Conservation (phyloP, 2,888 invertebrate genomes). For the Drosophila ezoana region DNA sequence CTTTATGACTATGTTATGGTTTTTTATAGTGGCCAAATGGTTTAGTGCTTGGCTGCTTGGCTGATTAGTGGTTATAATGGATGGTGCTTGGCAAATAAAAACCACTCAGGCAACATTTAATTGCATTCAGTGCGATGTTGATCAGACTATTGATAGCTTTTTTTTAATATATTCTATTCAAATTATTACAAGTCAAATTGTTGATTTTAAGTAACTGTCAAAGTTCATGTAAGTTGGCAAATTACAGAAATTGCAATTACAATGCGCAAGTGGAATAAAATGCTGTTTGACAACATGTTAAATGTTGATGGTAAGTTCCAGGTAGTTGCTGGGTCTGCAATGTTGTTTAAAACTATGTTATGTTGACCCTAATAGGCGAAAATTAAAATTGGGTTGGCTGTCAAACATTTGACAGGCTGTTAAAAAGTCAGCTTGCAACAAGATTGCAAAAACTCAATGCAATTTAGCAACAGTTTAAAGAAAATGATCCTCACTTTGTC, state of each 20-base stretch:
- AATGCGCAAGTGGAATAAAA: neutral
- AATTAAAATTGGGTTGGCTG: neutral
- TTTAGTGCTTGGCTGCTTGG: constrained; percentile 19
- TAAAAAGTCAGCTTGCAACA: no score
- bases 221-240: neutral
- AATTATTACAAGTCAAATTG: neutral
- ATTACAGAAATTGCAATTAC: neutral
- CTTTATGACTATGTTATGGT: constrained; percentile 22
- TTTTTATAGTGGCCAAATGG: constrained; percentile 28
- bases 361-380: neutral
- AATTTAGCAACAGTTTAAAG: neutral
- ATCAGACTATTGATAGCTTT: neutral
- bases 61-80: constrained; percentile 27
- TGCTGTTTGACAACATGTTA: neutral
- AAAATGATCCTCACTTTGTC: neutral
- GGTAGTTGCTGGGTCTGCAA: no score
- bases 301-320: no score
- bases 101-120: constrained; percentile 5
- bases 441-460: neutral
- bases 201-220: neutral
- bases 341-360: neutral
- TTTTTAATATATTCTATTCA: neutral
- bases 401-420: neutral
- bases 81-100: constrained; percentile 20
- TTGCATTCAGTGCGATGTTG: neutral